Evolutionary conservation across 2,888 invertebrate species (phyloP).

Genomic region (Spialia ferax): DNA sequence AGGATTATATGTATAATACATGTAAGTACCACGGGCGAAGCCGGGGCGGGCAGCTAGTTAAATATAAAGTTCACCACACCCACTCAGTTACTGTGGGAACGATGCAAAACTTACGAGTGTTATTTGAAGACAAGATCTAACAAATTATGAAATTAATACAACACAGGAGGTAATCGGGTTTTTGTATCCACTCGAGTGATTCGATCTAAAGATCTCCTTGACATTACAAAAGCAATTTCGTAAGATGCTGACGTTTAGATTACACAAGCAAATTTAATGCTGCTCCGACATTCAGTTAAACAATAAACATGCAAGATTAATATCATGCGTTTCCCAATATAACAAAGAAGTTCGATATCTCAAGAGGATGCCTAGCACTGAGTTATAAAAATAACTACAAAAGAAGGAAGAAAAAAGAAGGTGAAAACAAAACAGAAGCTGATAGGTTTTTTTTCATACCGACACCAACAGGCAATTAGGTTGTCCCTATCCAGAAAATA

Average conservation of each 20-base stretch:
- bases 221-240: conserved; percentile 29
- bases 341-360: neutral
- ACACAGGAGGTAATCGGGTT: conserved; percentile 24
- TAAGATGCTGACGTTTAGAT: conserved; percentile 10
- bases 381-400: too few relatives aligned
- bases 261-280: conserved; percentile 15
- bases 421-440: too few relatives aligned
- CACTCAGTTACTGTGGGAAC: too few relatives aligned
- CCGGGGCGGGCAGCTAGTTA: neutral
- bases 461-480: too few relatives aligned
- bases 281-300: neutral
- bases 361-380: neutral
- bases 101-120: neutral
- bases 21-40: too few relatives aligned
- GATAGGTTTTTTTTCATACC: too few relatives aligned
- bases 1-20: too few relatives aligned
- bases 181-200: conserved; percentile 19
- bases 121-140: neutral
- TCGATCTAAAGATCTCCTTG: conserved; percentile 30
- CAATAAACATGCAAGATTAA: neutral
- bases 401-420: too few relatives aligned
- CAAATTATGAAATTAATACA: conserved; percentile 17
- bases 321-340: neutral
- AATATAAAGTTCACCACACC: neutral
- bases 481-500: too few relatives aligned